phyloP scores from a whole-genome alignment of 2,113 vertebrate genomes.

The Seriola dumerili region DNA sequence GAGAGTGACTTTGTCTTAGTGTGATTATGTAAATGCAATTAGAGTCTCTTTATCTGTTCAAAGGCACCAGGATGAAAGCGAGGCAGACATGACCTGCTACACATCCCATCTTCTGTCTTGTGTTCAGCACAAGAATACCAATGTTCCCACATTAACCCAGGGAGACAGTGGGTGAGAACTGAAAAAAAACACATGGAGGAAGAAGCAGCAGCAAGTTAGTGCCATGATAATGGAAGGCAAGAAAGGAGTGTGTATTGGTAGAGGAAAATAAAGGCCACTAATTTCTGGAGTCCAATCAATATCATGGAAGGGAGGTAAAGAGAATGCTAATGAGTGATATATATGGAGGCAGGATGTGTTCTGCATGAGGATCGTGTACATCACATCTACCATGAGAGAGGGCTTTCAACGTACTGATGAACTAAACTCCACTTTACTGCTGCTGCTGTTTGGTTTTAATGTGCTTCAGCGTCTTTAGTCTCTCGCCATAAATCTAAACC shows the following conservation, averaged over 20 bases:
- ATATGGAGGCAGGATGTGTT: conserved; percentile 8
- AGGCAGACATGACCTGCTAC: conserved; percentile 77
- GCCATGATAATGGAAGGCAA: conserved; percentile 16
- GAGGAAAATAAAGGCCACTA: conserved; percentile 27
- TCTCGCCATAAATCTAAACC: not conserved
- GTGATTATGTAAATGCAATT: conserved; percentile 83
- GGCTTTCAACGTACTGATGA: not conserved
- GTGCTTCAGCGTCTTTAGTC: conserved; percentile 5
- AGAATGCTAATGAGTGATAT: conserved; percentile 38
- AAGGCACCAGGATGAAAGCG: conserved; percentile 75
- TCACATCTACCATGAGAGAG: conserved; percentile 25
- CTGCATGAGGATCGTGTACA: conserved; percentile 30
- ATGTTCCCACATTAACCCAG: conserved; percentile 76
- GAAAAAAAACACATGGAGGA: not conserved
- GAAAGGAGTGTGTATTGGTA: conserved; percentile 45
- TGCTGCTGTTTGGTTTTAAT: conserved; percentile 10
- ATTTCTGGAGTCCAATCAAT: conserved; percentile 62
- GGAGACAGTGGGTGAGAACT: conserved; percentile 26
- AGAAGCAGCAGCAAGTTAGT: conserved; percentile 42
- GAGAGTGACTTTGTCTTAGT: conserved; percentile 50
- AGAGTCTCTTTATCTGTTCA: conserved; percentile 81
- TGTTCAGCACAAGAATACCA: conserved; percentile 77
- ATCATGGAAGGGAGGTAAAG: conserved; percentile 31
- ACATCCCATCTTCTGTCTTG: conserved; percentile 66
- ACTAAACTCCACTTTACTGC: conserved; percentile 13